Percentiles rank a stretch among this genome's conserved stretches.
Evolutionary conservation across 2,797 vertebrate genomes (phyloP).

Genomic region (Uromys caudimaculatus): DNA sequence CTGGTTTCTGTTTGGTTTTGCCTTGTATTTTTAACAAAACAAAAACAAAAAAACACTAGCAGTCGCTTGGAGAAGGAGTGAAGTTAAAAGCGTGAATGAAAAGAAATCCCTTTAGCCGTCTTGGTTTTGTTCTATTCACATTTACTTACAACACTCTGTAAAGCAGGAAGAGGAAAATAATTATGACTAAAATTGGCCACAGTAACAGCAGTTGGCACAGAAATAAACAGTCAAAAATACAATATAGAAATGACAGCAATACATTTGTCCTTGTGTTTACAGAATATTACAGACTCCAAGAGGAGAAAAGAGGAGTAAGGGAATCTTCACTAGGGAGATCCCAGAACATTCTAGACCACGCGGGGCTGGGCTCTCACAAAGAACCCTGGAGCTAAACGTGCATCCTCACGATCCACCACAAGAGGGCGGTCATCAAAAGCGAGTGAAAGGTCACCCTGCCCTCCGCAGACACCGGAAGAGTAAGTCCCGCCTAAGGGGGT

Average conservation of each 20-base stretch:
- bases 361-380: not conserved
- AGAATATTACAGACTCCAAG: not conserved
- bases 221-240: constrained; percentile 46
- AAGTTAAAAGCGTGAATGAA: not conserved
- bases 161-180: constrained; percentile 59
- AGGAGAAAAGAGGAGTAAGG: not conserved
- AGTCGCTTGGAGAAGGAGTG: not conserved
- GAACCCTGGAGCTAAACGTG: not conserved
- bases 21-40: not conserved
- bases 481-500: not conserved
- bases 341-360: not conserved
- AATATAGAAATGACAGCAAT: constrained; percentile 46
- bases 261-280: constrained; percentile 1
- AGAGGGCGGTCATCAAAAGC: constrained; percentile 78
- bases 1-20: not conserved
- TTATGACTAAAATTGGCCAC: constrained; percentile 38
- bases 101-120: not conserved
- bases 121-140: constrained; percentile 41
- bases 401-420: constrained; percentile 42
- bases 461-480: constrained; percentile 38
- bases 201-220: constrained; percentile 46
- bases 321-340: not conserved
- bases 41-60: constrained; percentile 8
- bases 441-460: constrained; percentile 69
- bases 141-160: constrained; percentile 42